Evolutionary conservation across 2,888 invertebrate genomes (phyloP).

Genomic region (Eurois occulta): DNA sequence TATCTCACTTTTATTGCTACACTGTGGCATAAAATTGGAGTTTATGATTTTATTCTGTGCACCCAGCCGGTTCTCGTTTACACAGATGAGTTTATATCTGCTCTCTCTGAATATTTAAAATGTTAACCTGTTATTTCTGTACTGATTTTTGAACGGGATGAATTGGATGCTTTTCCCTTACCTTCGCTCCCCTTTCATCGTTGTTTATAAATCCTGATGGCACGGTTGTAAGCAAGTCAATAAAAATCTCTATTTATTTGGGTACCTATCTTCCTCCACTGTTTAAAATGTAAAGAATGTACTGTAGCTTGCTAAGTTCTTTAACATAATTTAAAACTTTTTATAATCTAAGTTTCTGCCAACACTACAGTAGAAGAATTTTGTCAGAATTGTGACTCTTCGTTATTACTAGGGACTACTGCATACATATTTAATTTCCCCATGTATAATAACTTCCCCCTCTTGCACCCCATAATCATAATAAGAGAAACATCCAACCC

Average conservation of each 20-base stretch:
- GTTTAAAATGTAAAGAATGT: background rate
- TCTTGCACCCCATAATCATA: constrained; percentile 55
- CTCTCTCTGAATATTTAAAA: constrained; percentile 64
- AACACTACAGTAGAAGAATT: background rate
- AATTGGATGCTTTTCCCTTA: background rate
- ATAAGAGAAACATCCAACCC: constrained; percentile 62
- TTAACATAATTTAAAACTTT: background rate
- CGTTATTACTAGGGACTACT: constrained; percentile 6
- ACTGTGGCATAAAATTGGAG: constrained; percentile 65
- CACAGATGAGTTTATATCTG: constrained; percentile 60
- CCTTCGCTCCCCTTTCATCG: constrained; percentile 1
- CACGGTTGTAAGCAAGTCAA: background rate
- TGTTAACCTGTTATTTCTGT: constrained; percentile 43
- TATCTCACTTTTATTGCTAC: constrained; percentile 63
- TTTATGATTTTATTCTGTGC: constrained; percentile 64
- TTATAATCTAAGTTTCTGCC: background rate
- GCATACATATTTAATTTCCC: constrained; percentile 52
- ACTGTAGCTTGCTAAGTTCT: background rate
- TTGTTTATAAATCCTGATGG: constrained; percentile 1
- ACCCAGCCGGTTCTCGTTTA: constrained; percentile 60
- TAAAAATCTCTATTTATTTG: constrained; percentile 9
- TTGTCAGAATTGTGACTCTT: background rate
- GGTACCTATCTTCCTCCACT: background rate
- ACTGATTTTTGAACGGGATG: constrained; percentile 43
- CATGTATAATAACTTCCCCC: constrained; percentile 32